Percentiles rank a stretch among this genome's conserved stretches.
phyloP scores from a whole-genome alignment of 2,888 invertebrate genomes.

The Habrosyne pyritoides region DNA sequence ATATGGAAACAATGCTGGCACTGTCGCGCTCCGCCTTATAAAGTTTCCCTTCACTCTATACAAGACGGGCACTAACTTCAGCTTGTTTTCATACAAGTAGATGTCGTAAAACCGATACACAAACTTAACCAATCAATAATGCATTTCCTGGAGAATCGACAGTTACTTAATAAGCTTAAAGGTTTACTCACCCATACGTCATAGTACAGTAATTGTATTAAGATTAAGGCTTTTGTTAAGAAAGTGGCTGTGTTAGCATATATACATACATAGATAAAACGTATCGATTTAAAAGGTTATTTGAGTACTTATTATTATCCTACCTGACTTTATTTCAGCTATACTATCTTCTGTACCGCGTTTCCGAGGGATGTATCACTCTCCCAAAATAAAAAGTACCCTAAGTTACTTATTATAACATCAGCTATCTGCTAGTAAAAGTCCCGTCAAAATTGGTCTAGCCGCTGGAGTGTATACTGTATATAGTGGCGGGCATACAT shows the following conservation, averaged over 20 bases:
- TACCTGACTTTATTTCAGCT: no score
- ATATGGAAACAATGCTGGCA: constrained; percentile 68
- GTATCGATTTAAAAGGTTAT: no score
- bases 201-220: neutral
- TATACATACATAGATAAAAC: no score
- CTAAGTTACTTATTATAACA: no score
- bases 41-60: constrained; percentile 57
- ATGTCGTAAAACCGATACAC: constrained; percentile 37
- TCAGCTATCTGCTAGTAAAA: no score
- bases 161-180: constrained; percentile 5
- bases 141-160: constrained; percentile 21
- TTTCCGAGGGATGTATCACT: no score
- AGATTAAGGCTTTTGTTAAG: neutral
- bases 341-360: no score
- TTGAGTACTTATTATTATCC: no score
- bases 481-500: no score
- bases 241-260: neutral
- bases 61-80: constrained; percentile 40
- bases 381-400: no score
- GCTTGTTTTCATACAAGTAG: constrained; percentile 44
- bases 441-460: no score
- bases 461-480: no score
- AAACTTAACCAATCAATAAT: constrained; percentile 48
- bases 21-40: constrained; percentile 57
- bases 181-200: neutral